These are phyloP conservation scores for Terebella lapidaria DNA, from an alignment of 2,888 invertebrate genomes.

Conservation along the genomic window DNA sequence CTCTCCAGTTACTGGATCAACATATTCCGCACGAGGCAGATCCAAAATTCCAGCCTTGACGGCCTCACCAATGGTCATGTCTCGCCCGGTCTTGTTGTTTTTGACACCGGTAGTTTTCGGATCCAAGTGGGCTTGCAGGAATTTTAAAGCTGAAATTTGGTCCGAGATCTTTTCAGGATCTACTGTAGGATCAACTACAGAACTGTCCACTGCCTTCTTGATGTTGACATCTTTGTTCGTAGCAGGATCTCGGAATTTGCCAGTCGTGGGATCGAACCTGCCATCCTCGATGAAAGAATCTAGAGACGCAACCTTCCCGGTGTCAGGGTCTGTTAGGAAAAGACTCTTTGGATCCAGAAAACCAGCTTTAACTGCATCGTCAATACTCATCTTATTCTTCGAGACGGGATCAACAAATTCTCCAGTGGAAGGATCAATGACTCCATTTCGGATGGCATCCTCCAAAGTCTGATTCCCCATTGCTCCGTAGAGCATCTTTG, in stretches of 20 bases:
- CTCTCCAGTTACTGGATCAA: conserved; percentile 10
- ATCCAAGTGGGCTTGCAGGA: conserved; percentile 11
- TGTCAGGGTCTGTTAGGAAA: conserved; percentile 35
- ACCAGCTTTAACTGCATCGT: conserved; percentile 39
- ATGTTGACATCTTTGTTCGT: conserved; percentile 83
- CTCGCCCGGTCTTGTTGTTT: no score
- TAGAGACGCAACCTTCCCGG: conserved; percentile 34
- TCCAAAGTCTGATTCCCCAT: conserved; percentile 37
- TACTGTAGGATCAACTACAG: conserved; percentile 45
- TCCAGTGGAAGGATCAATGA: conserved; percentile 55
- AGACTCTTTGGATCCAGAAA: conserved; percentile 37
- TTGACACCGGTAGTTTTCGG: no score
- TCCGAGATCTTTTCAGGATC: conserved; percentile 29
- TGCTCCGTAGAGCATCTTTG: no score
- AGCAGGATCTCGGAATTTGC: conserved; percentile 56
- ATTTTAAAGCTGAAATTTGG: conserved; percentile 32
- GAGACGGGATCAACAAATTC: conserved; percentile 54
- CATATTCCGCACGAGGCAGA: conserved; percentile 9
- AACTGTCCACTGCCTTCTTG: conserved; percentile 82
- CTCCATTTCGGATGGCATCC: conserved; percentile 41
- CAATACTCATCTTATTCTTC: conserved; percentile 49
- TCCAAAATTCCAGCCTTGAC: conserved; percentile 66
- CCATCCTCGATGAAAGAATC: conserved; percentile 35
- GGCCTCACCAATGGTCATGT: conserved; percentile 85
- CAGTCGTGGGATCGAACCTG: conserved; percentile 35